These are phyloP conservation scores for Camponotus fellah DNA, from an alignment of 2,888 invertebrate species.

Conservation along the genomic window DNA sequence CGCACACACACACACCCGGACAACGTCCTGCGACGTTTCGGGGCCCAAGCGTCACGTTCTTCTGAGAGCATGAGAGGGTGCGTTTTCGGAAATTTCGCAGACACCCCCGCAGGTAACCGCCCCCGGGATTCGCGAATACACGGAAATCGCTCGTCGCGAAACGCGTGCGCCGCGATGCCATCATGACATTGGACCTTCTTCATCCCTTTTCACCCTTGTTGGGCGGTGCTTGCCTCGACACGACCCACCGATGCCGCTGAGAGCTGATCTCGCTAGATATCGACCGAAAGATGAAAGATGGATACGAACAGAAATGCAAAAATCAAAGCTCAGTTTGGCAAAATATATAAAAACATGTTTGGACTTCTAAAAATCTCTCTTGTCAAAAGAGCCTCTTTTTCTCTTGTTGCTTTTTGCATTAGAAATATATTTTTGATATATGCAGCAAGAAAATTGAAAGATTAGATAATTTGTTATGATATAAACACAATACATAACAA, in stretches of 20 bases:
- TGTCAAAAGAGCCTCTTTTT: neutral
- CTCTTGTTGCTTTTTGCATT: neutral
- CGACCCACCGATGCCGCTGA: conserved; percentile 27
- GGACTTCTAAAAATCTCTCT: neutral
- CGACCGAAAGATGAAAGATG: conserved; percentile 45
- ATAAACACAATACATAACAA: no score
- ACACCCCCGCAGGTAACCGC: conserved; percentile 5
- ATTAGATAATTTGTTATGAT: no score
- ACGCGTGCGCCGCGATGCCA: conserved; percentile 47
- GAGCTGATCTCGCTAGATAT: conserved; percentile 43
- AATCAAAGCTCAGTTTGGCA: neutral
- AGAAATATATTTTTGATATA: no score
- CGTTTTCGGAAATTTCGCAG: conserved; percentile 40
- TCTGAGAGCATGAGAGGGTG: conserved; percentile 13
- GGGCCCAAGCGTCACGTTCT: conserved; percentile 25
- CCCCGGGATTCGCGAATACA: conserved; percentile 16
- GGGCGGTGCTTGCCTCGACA: conserved; percentile 40
- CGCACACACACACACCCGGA: neutral
- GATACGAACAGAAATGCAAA: conserved; percentile 14
- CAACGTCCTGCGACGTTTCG: conserved; percentile 33
- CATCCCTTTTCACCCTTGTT: conserved; percentile 17
- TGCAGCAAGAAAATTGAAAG: no score
- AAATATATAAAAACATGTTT: neutral
- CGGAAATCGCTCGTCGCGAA: neutral
- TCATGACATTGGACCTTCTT: conserved; percentile 39